A percentile compares a stretch with the other conserved stretches of the same genome.
These are phyloP conservation scores for Perithous albicinctus DNA, from an alignment of 2,888 invertebrate genomes.

Conservation along the genomic window DNA sequence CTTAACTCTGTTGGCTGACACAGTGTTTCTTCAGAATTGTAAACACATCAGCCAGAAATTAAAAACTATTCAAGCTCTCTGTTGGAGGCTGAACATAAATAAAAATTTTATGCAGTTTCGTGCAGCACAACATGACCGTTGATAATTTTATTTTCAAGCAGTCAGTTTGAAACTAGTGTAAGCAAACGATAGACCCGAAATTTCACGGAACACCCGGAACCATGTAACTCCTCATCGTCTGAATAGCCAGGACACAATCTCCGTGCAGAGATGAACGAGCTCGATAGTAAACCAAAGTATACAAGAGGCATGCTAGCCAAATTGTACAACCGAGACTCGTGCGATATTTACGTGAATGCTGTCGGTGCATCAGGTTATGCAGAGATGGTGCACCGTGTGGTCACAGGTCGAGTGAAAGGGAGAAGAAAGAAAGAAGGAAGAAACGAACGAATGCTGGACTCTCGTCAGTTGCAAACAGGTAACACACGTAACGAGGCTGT, in stretches of 20 bases:
- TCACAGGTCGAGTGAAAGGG: constrained; percentile 2
- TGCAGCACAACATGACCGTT: background rate
- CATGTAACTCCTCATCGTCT: constrained; percentile 10
- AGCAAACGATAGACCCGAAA: constrained; percentile 2
- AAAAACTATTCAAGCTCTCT: background rate
- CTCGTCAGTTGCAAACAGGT: constrained; percentile 34
- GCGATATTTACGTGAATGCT: constrained; percentile 19
- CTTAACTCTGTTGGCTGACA: background rate
- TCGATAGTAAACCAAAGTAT: constrained; percentile 8
- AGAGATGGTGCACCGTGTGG: background rate
- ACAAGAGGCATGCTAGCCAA: background rate
- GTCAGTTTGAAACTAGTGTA: background rate
- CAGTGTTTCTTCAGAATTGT: background rate
- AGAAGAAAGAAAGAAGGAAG: constrained; percentile 3
- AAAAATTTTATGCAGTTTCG: background rate
- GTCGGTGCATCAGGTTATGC: constrained; percentile 2
- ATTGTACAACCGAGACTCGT: constrained; percentile 1
- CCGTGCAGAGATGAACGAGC: constrained; percentile 11
- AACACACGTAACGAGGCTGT: constrained; percentile 73
- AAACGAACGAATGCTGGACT: background rate
- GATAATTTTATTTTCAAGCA: background rate
- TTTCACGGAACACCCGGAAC: constrained; percentile 50
- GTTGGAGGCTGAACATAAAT: background rate
- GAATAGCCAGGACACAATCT: constrained; percentile 23
- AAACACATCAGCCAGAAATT: background rate